Conservation (phyloP, 1,140 invertebrate species). For the Drosophila pectinifera region DNA sequence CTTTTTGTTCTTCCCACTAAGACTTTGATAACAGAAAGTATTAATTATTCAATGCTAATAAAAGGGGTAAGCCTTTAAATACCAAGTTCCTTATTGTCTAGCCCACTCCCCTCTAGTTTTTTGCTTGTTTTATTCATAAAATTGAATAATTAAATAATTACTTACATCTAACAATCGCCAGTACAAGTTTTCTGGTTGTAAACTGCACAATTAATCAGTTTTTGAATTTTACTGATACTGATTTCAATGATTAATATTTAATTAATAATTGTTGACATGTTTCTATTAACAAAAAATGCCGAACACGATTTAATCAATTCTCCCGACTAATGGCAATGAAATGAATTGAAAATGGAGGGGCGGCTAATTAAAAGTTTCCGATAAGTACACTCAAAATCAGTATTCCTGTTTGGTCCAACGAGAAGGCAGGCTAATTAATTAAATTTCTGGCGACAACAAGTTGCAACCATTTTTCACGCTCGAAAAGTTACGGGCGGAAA, state of each 20-base stretch:
- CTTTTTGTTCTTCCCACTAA: no score
- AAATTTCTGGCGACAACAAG: constrained; percentile 41
- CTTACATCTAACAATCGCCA: background rate
- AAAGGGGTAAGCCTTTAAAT: no score
- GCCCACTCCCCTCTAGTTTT: no score
- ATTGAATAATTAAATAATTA: constrained; percentile 1
- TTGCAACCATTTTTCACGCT: constrained; percentile 39
- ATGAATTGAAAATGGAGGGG: constrained; percentile 11
- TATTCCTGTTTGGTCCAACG: constrained; percentile 5
- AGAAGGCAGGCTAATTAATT: constrained; percentile 48
- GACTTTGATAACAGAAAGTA: background rate
- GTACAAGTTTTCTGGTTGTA: background rate
- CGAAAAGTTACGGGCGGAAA: constrained; percentile 44
- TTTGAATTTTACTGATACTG: background rate
- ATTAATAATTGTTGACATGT: background rate
- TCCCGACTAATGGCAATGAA: constrained; percentile 10
- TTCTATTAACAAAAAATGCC: background rate
- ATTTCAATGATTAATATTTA: constrained; percentile 11
- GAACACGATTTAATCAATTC: background rate
- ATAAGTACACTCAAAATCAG: constrained; percentile 16
- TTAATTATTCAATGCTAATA: background rate
- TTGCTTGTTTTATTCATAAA: background rate
- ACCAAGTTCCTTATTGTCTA: no score
- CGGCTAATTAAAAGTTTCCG: constrained; percentile 25
- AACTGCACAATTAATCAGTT: constrained; percentile 2